Evolutionary conservation across 2,888 invertebrate genomes (phyloP).

Genomic region (Microchrysa polita): DNA sequence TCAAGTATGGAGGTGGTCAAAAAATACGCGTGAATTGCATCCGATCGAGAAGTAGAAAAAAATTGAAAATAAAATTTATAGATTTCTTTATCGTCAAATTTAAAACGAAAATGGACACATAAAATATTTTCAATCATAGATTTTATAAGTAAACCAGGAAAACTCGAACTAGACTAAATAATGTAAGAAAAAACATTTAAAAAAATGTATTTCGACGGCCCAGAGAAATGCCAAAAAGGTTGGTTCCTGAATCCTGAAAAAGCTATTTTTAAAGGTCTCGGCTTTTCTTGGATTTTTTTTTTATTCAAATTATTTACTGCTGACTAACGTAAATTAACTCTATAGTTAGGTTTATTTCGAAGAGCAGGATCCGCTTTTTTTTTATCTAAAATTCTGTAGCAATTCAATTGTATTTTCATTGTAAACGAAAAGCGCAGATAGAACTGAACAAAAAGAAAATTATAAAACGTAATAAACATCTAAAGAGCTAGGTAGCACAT

Average conservation of each 20-base stretch:
- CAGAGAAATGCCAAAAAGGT: no score
- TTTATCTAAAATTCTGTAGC: not conserved
- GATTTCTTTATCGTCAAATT: not conserved
- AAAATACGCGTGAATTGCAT: constrained; percentile 2
- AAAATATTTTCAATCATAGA: no score
- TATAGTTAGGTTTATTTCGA: not conserved
- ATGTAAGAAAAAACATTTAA: no score
- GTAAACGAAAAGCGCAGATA: not conserved
- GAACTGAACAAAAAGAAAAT: not conserved
- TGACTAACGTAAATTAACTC: no score
- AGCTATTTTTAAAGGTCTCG: no score
- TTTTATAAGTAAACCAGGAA: no score
- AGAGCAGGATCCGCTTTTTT: not conserved
- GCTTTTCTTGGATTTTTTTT: constrained; percentile 14
- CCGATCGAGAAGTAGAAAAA: constrained; percentile 30
- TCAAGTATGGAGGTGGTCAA: constrained; percentile 29
- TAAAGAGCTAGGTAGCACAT: constrained; percentile 15
- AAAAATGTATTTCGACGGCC: no score
- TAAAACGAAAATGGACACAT: not conserved
- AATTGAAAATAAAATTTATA: constrained; percentile 12
- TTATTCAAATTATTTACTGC: not conserved
- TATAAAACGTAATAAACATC: not conserved
- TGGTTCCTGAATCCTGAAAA: no score
- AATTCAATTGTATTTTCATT: no score
- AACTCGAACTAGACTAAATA: no score